Percentiles rank a stretch among this genome's conserved stretches.
phyloP scores from a whole-genome alignment of 2,113 vertebrate species.

The Piliocolobus tephrosceles region DNA sequence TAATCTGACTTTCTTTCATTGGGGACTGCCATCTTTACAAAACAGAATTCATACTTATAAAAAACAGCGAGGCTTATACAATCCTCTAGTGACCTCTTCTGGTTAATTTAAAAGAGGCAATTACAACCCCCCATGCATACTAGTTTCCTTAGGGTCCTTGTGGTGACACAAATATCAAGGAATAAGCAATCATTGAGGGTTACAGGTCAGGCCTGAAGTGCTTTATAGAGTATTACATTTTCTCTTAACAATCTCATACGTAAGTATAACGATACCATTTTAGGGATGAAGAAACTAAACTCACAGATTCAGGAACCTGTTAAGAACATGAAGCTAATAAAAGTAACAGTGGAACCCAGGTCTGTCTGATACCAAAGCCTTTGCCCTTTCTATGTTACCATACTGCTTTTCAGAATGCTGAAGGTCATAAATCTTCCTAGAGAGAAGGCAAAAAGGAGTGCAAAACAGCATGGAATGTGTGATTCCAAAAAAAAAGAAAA shows the following conservation, averaged over 20 bases:
- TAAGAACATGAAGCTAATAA: background rate
- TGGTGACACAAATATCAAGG: background rate
- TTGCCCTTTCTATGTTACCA: background rate
- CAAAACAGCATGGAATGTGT: background rate
- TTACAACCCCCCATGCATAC: background rate
- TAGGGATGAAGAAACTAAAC: background rate
- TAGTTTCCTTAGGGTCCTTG: background rate
- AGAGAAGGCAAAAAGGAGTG: background rate
- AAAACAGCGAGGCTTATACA: background rate
- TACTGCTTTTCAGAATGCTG: background rate
- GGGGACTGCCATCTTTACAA: background rate
- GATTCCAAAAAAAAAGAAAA: background rate
- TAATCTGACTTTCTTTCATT: background rate
- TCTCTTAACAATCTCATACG: background rate
- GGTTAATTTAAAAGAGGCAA: background rate
- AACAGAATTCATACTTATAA: background rate
- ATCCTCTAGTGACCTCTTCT: slow-evolving; percentile 49
- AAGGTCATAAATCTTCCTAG: background rate
- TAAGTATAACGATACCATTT: background rate
- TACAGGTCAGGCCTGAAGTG: background rate
- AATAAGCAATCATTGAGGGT: background rate
- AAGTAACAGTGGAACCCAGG: background rate
- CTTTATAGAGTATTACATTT: background rate
- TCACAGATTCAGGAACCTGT: background rate
- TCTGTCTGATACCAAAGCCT: background rate